Conservation (phyloP, 2,113 vertebrate genomes). For the Callionymus lyra region DNA sequence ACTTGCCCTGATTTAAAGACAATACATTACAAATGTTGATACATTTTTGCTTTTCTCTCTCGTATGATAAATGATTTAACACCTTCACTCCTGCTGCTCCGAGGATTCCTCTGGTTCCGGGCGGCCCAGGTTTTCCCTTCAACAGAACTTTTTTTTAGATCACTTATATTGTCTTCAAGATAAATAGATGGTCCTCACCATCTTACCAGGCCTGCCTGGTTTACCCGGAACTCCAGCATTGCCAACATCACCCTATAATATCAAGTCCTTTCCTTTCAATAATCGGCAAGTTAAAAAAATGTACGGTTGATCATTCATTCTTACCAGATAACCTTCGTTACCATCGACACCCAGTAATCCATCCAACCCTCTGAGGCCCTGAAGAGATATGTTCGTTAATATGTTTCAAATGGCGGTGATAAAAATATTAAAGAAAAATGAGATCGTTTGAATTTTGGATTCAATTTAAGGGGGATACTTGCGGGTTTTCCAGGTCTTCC, state of each 20-base stretch:
- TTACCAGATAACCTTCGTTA: constrained; percentile 67
- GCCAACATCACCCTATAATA: constrained; percentile 55
- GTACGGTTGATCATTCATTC: constrained; percentile 3
- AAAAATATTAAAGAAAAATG: not conserved
- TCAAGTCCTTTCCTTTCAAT: not conserved
- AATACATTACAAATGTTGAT: constrained; percentile 1
- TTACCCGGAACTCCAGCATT: constrained; percentile 45
- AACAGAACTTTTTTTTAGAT: constrained; percentile 1
- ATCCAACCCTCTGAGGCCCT: constrained; percentile 61
- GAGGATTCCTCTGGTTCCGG: constrained; percentile 44
- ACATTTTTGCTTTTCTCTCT: too few relatives aligned
- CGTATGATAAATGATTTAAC: too few relatives aligned
- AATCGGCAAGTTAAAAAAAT: not conserved
- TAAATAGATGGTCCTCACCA: constrained; percentile 30
- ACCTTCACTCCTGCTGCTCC: constrained; percentile 58
- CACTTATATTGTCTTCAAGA: constrained; percentile 1
- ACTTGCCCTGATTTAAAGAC: constrained; percentile 33
- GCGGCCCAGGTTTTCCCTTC: constrained; percentile 51
- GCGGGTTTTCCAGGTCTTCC: constrained; percentile 57
- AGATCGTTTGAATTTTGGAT: not conserved
- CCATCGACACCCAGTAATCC: constrained; percentile 68
- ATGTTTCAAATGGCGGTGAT: not conserved
- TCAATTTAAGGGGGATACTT: constrained; percentile 35
- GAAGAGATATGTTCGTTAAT: constrained; percentile 3
- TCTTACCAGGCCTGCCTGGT: constrained; percentile 44